phyloP scores from a whole-genome alignment of 2,113 vertebrate species.

The Rhinichthys klamathensis region DNA sequence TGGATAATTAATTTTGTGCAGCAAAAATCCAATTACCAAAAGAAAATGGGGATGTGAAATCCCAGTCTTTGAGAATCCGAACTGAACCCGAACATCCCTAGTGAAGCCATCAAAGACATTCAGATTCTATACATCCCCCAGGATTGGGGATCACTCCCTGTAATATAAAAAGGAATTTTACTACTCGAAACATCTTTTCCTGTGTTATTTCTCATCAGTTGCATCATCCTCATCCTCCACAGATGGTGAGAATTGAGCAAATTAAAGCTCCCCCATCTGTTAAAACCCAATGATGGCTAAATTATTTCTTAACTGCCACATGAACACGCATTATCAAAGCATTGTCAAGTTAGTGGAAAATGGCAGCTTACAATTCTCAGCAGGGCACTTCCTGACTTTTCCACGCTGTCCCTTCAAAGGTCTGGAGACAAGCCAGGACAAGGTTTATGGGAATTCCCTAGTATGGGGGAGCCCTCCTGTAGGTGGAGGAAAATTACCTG shows the following conservation, averaged over 20 bases:
- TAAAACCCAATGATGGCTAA: slow-evolving; percentile 25
- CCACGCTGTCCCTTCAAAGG: slow-evolving; percentile 56
- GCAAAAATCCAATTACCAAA: slow-evolving; percentile 51
- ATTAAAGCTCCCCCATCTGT: slow-evolving; percentile 38
- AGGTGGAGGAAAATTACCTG: slow-evolving; percentile 26
- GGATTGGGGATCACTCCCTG: slow-evolving; percentile 33
- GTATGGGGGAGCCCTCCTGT: slow-evolving; percentile 57
- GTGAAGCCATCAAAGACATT: slow-evolving; percentile 65
- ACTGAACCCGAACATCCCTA: slow-evolving; percentile 58
- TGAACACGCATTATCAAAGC: slow-evolving; percentile 45
- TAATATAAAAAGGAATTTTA: slow-evolving; percentile 44
- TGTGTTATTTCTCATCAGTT: slow-evolving; percentile 56
- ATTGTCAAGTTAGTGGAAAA: slow-evolving; percentile 34
- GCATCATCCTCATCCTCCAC: slow-evolving; percentile 53
- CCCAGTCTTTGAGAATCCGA: slow-evolving; percentile 68
- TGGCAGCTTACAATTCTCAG: slow-evolving; percentile 64
- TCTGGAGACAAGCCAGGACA: slow-evolving; percentile 67
- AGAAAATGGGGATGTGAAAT: slow-evolving; percentile 74
- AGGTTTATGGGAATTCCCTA: slow-evolving; percentile 71
- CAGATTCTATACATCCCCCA: slow-evolving; percentile 57
- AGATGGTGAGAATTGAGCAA: slow-evolving; percentile 2
- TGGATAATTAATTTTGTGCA: slow-evolving; percentile 1
- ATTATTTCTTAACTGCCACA: slow-evolving; percentile 60
- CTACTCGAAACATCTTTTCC: slow-evolving; percentile 17
- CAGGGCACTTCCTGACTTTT: slow-evolving; percentile 63